Conservation (phyloP, 1,140 invertebrate genomes). For the Drosophila tsacasi region DNA sequence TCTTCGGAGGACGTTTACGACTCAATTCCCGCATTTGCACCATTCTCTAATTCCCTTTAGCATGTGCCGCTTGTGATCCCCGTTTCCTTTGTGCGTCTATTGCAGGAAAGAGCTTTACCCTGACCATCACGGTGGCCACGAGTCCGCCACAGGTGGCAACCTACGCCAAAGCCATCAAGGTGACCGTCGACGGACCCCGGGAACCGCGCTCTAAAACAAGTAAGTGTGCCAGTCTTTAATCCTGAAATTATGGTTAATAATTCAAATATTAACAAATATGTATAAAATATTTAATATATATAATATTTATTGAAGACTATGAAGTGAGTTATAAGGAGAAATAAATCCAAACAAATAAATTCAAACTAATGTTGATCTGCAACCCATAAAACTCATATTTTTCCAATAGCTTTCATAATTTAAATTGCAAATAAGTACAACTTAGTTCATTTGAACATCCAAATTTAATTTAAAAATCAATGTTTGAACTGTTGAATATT, state of each 20-base stretch:
- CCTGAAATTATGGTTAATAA: too few relatives aligned
- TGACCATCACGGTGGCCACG: constrained; percentile 97
- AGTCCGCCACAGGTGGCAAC: constrained; percentile 97
- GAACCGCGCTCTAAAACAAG: constrained; percentile 98
- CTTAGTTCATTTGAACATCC: too few relatives aligned
- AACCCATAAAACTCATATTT: neutral
- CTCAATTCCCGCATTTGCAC: constrained; percentile 30
- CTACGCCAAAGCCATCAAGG: constrained; percentile 99
- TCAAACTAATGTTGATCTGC: neutral
- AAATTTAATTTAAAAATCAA: too few relatives aligned
- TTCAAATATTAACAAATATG: neutral
- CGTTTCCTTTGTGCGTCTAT: constrained; percentile 10
- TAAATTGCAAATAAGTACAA: neutral
- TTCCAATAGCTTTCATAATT: neutral
- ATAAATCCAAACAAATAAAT: too few relatives aligned
- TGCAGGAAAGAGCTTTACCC: constrained; percentile 98
- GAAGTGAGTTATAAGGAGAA: neutral
- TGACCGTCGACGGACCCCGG: constrained; percentile 98
- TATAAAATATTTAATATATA: neutral
- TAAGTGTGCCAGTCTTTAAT: constrained; percentile 89
- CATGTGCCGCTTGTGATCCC: constrained; percentile 5
- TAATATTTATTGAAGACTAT: neutral
- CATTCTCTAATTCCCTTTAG: constrained; percentile 17
- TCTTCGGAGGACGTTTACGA: constrained; percentile 60
- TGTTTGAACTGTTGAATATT: neutral